phyloP scores from a whole-genome alignment of 2,888 invertebrate genomes.

The Lycia hirtaria region DNA sequence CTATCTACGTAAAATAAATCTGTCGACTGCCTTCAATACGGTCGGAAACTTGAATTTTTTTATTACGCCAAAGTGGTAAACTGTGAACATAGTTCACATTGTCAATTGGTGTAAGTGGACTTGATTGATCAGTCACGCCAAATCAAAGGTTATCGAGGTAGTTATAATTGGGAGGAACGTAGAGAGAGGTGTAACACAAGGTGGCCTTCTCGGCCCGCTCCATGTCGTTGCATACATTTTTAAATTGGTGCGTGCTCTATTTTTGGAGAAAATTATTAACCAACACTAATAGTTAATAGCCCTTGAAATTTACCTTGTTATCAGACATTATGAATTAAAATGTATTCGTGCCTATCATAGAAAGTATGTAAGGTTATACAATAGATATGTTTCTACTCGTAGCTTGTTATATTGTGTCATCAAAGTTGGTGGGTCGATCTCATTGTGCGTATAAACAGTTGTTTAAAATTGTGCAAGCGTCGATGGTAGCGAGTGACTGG shows the following conservation, averaged over 20 bases:
- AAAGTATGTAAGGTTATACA: background rate
- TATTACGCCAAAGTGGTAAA: conserved; percentile 7
- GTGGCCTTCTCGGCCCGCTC: conserved; percentile 33
- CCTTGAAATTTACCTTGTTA: background rate
- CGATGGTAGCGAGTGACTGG: background rate
- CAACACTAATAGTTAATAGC: background rate
- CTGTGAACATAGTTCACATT: background rate
- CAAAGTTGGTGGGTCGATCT: conserved; percentile 1
- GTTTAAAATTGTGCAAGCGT: conserved; percentile 7
- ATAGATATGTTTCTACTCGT: background rate
- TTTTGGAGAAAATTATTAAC: background rate
- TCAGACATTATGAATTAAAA: background rate
- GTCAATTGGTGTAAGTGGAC: conserved; percentile 28
- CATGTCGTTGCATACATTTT: conserved; percentile 30
- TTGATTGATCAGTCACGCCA: conserved; percentile 44
- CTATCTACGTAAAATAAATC: conserved; percentile 3
- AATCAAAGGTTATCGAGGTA: conserved; percentile 49
- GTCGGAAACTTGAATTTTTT: background rate
- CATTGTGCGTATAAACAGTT: conserved; percentile 13
- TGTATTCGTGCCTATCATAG: background rate
- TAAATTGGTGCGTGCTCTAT: conserved; percentile 7
- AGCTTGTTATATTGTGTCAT: conserved; percentile 12
- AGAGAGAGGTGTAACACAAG: conserved; percentile 42
- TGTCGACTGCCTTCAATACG: background rate
- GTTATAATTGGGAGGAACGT: conserved; percentile 37